Evolutionary conservation across 2,797 vertebrate species (phyloP), one percentile per base, ranked within the genome.

Genomic region (Sebastes diaconus): DNA sequence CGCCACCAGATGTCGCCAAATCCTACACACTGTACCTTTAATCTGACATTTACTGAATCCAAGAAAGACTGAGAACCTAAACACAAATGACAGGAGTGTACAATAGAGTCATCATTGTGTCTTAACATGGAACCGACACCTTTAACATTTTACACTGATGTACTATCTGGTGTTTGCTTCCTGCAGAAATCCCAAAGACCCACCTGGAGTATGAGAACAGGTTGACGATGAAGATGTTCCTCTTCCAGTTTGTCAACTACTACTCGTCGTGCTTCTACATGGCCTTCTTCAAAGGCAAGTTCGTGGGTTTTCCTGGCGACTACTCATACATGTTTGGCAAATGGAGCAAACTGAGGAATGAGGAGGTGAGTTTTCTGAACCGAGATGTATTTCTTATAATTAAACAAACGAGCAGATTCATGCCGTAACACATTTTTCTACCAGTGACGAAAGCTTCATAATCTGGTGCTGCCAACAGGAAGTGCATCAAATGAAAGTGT

Each of bases 191-290:
- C 87, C 98, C 98, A 72, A 97, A 97, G 89, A 99, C 98, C 63
- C 97, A 99, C 36, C 94, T 98, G 77, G 97, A 99, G 60, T 99
- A 99, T 52, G 98, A 99, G 91, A 99, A 98, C 95, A 97, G 96
- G 72, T 94, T 99, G 82, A 99, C 98, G 5, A 96, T 97, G 94
- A 99, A 99, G 95, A 99, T 99, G 97, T 99, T 98, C 94, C 93
- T 99, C 82, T 99, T 99, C 95, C 98, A 99, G 92, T 99, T 99
- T 77, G 98, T 99, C 84, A 99, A 99, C 94, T 99, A 98, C 91
- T 99, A 99, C 88, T 98, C 98, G 9, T 98, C 98, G 25, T 99
- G 98, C 90, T 99, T 99, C 94, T 99, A 99, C 0, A 97, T 99
- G 75, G 98, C 98, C 68, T 99, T 99, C 94, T 99, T 99, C 92